Conservation (phyloP, 2,888 invertebrate genomes). For the Tipula lateralis region DNA sequence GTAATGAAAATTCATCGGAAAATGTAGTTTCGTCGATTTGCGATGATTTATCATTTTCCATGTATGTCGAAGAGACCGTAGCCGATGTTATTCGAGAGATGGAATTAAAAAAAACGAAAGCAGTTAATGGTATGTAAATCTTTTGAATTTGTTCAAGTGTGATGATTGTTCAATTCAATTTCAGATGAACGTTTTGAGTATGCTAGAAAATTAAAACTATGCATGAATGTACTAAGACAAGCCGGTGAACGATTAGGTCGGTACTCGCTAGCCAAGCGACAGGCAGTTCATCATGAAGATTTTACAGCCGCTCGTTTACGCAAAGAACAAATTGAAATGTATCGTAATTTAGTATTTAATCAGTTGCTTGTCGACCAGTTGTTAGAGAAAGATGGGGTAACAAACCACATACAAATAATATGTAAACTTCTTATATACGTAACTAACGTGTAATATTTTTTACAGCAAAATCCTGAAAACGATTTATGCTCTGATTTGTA, state of each 20-base stretch:
- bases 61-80: slow-evolving; percentile 92
- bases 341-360: slow-evolving; percentile 68
- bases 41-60: slow-evolving; percentile 90
- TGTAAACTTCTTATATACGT: background rate
- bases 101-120: slow-evolving; percentile 80
- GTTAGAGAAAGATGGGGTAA: slow-evolving; percentile 72
- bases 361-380: slow-evolving; percentile 70
- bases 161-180: slow-evolving; percentile 32
- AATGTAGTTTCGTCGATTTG: slow-evolving; percentile 70
- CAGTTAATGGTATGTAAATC: slow-evolving; percentile 66
- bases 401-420: background rate
- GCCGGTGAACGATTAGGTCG: slow-evolving; percentile 88
- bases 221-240: slow-evolving; percentile 74
- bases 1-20: slow-evolving; percentile 44
- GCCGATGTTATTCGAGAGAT: slow-evolving; percentile 79
- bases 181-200: slow-evolving; percentile 89
- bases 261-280: slow-evolving; percentile 84
- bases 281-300: slow-evolving; percentile 88
- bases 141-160: background rate
- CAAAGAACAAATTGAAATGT: slow-evolving; percentile 84
- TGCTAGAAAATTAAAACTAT: slow-evolving; percentile 82
- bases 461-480: slow-evolving; percentile 39
- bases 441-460: background rate
- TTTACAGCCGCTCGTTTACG: slow-evolving; percentile 86
- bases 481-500: slow-evolving; percentile 46